These are phyloP conservation scores for Anomalospiza imberbis DNA, from an alignment of 2,797 vertebrate species.

Conservation along the genomic window DNA sequence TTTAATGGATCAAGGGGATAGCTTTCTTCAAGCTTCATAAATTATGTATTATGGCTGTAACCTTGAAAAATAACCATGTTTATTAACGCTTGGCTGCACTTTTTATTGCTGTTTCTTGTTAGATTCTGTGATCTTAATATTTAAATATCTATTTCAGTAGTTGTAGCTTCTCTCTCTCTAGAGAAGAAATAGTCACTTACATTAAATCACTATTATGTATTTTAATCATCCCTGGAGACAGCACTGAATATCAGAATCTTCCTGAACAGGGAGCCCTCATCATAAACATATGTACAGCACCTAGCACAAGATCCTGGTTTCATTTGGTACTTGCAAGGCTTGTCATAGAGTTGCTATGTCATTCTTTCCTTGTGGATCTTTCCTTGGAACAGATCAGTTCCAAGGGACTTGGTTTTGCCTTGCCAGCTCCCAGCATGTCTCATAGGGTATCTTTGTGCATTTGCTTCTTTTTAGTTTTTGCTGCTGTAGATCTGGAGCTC, in stretches of 20 bases:
- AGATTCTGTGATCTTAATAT: conserved; percentile 23
- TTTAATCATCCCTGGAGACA: not conserved
- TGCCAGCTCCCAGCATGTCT: not conserved
- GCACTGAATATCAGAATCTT: not conserved
- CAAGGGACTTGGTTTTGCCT: not conserved
- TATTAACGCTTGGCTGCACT: conserved; percentile 16
- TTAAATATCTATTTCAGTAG: conserved; percentile 28
- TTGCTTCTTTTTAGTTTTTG: not conserved
- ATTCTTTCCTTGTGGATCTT: not conserved
- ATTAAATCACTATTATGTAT: not conserved
- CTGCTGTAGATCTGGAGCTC: not conserved
- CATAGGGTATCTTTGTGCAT: not conserved
- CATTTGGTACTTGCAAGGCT: not conserved
- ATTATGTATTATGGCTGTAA: conserved; percentile 49
- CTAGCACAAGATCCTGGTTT: not conserved
- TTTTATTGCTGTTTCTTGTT: conserved; percentile 49
- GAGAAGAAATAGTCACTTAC: not conserved
- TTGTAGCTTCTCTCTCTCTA: not conserved
- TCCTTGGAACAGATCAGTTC: not conserved
- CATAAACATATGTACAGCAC: not conserved
- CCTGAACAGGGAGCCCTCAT: not conserved
- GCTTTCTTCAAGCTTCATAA: conserved; percentile 50
- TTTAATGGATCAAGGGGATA: conserved; percentile 43
- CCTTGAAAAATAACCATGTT: conserved; percentile 57
- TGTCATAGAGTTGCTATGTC: not conserved